A percentile compares a stretch with the other conserved stretches of the same genome.
These are phyloP conservation scores for Elephantulus edwardii DNA, from an alignment of 2,113 vertebrate species.

Conservation along the genomic window DNA sequence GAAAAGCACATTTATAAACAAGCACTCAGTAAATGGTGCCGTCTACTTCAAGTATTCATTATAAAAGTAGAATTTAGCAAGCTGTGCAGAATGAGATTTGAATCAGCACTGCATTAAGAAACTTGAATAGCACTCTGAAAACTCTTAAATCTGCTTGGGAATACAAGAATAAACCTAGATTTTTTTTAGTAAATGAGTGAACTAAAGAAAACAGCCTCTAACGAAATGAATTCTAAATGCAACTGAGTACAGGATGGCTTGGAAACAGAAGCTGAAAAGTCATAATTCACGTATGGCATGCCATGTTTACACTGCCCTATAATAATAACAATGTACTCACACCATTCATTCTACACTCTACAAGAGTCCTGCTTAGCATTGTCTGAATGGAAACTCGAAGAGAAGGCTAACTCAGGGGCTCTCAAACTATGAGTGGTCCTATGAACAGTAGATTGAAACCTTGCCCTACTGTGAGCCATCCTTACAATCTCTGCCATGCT, in stretches of 20 bases:
- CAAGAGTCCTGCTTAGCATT: too few relatives aligned
- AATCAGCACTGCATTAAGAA: slow-evolving; percentile 2
- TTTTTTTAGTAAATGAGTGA: slow-evolving; percentile 44
- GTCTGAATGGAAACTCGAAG: neutral
- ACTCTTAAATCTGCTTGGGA: slow-evolving; percentile 41
- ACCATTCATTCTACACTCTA: too few relatives aligned
- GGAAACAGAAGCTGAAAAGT: neutral
- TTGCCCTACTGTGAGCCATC: too few relatives aligned
- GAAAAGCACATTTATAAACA: slow-evolving; percentile 1
- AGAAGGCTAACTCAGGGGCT: too few relatives aligned
- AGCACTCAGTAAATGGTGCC: neutral
- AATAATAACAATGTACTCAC: too few relatives aligned
- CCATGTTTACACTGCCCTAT: too few relatives aligned
- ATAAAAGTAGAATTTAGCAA: slow-evolving; percentile 32
- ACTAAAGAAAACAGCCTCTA: slow-evolving; percentile 35
- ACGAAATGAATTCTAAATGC: slow-evolving; percentile 56
- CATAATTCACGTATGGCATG: slow-evolving; percentile 34
- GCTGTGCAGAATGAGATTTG: slow-evolving; percentile 1
- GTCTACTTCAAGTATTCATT: slow-evolving; percentile 28
- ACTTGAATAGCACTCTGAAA: slow-evolving; percentile 33
- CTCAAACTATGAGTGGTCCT: too few relatives aligned
- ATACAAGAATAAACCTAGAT: slow-evolving; percentile 11
- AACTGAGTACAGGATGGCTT: neutral
- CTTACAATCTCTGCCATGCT: too few relatives aligned
- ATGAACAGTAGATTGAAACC: too few relatives aligned